phyloP scores from a whole-genome alignment of 2,888 invertebrate species.

The Scelioninae gen. 1 region DNA sequence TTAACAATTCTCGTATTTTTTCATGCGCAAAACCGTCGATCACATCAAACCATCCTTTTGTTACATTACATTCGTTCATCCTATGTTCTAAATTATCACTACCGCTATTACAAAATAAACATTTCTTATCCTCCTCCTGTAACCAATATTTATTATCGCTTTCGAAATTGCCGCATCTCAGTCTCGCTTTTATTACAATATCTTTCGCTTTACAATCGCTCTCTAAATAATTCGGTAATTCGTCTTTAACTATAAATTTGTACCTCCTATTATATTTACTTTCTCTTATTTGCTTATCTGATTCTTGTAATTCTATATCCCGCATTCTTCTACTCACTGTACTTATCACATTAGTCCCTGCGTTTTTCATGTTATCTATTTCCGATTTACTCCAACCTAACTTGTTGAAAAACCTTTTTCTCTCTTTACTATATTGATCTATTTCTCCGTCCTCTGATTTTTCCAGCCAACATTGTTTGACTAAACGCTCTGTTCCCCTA shows the following conservation, averaged over 20 bases:
- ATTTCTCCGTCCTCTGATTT: too few relatives aligned
- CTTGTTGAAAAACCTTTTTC: too few relatives aligned
- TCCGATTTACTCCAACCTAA: too few relatives aligned
- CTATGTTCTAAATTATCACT: neutral
- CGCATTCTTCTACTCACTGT: too few relatives aligned
- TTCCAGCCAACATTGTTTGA: too few relatives aligned
- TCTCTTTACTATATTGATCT: too few relatives aligned
- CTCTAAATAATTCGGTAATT: slow-evolving; percentile 1
- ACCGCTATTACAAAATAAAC: neutral
- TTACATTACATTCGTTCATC: neutral
- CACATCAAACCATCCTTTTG: neutral
- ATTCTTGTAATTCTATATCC: too few relatives aligned
- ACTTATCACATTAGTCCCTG: too few relatives aligned
- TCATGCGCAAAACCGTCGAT: neutral
- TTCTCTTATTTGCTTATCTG: neutral
- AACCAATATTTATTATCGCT: neutral
- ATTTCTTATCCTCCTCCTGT: neutral
- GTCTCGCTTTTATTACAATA: neutral
- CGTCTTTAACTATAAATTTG: neutral
- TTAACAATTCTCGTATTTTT: neutral
- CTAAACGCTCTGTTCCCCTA: too few relatives aligned
- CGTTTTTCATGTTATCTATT: too few relatives aligned
- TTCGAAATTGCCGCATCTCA: neutral
- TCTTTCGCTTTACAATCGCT: neutral
- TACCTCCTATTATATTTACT: slow-evolving; percentile 3